Evolutionary conservation across 2,797 vertebrate species (phyloP), one percentile per base, ranked within the genome.

Genomic region (Pangasius larnaudii): DNA sequence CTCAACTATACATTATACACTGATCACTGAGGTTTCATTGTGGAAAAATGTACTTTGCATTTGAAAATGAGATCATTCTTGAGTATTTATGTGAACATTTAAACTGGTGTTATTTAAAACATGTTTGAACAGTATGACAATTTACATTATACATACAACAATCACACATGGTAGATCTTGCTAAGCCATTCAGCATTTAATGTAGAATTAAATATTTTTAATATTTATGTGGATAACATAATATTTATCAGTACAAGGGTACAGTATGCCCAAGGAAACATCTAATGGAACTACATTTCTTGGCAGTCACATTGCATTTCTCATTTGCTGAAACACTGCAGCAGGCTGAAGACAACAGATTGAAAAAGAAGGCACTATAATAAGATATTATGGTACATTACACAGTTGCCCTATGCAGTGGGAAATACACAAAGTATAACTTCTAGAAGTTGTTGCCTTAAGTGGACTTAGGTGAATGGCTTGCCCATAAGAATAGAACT

Each of bases 221-320:
- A 56, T 80, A 22, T 51, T 51, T 56, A 58, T n/a, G 9, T 39
- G 46, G 11, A 65, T 51, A 59, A 83, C 14, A 77, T 46, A 84
- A 22, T 56, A 39, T 61, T n/a, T 81, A 42, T 78, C 22, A 27
- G 22, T 63, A 22, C 22, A 87, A 22, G 58, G 24, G 85, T 89
- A 90, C 85, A 67, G 61, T 59, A 49, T 53, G 88, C 53, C 85
- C 77, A 13, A 67, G 59, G 19, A 88, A 81, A 74, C 74, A 81
- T n/a, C 58, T 58, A 86, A 86, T 69, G 56, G 79, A 80, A 24
- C 65, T 82, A 85, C 77, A 67, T 11, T 59, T 91, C 84, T 92
- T 89, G 83, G 83, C 88, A 69, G 79, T 42, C 59, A 49, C 10
- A 6, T 56, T 67, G 36, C 87, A 92, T 92, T 90, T 91, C 90